Base-by-base conservation (phyloP, 2,888 invertebrate genomes). In the Terebella lapidaria region DNA sequence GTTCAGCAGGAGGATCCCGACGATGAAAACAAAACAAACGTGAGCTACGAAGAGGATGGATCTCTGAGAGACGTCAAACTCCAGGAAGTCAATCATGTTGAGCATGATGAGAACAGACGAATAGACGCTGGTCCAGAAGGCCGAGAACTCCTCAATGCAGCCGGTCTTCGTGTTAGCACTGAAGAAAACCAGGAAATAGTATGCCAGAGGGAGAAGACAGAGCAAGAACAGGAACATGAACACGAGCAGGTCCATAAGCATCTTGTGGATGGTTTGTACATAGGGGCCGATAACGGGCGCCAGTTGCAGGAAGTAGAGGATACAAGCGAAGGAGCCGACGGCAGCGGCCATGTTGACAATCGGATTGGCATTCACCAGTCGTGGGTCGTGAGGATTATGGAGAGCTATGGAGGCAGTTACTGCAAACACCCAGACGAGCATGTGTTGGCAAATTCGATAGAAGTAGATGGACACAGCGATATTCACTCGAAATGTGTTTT, bases 271-370 rank as follows among this genome's bases (percentile, higher is more conserved):
- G 24, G 42, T 30, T 35, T 62, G 42, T 22, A 62, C 53, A 30
- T 58, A 59, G 57, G 54, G 51, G 28, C 61, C 64, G 24, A 64
- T 56, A 29, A 28, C 49, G 2, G 64, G 64, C 1, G 62, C 27
- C n/a, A 64, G 55, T 26, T 62, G 61, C 0, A 64, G 27, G 59
- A 62, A 62, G 51, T 47, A 64, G n/a, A 64, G 24, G 18, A 62
- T 0, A 3, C 59, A 55, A 18, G 28, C 26, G 26, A 26, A 24
- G 27, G 4, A 10, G 27, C 25, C n/a, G 53, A 26, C 28, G 24
- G 28, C 53, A n/a, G n/a, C 10, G 42, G n/a, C 42, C n/a, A n/a
- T n/a, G n/a, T n/a, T n/a, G n/a, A n/a, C n/a, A n/a, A n/a, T n/a
- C n/a, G n/a, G n/a, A n/a, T n/a, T n/a, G n/a, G n/a, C n/a, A n/a